Conservation (phyloP, 1,140 invertebrate species). For the Ostrea denselamellosa region DNA sequence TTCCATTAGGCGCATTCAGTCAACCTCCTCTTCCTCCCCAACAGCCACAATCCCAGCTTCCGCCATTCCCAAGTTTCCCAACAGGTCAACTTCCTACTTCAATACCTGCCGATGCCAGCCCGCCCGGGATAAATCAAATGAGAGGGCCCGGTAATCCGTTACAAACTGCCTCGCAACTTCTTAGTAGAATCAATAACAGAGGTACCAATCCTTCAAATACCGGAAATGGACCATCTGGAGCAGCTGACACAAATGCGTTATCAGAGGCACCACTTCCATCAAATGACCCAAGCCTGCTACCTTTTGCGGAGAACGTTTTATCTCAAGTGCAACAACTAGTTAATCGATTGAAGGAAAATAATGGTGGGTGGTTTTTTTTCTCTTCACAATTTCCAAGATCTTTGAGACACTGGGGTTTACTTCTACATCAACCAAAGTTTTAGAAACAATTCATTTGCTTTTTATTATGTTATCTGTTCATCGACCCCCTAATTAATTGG, state of each 20-base stretch:
- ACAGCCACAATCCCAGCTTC: background rate
- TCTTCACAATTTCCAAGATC: background rate
- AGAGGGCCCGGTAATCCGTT: background rate
- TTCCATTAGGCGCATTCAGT: background rate
- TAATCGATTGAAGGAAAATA: background rate
- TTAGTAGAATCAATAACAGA: background rate
- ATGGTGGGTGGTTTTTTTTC: background rate
- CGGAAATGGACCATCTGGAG: background rate
- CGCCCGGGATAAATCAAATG: background rate
- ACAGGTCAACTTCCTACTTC: background rate
- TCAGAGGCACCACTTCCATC: background rate
- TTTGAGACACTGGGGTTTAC: no score
- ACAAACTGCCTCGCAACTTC: background rate
- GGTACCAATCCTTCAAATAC: background rate
- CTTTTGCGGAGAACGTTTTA: conserved; percentile 17
- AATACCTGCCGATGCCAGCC: background rate
- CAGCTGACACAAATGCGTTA: background rate
- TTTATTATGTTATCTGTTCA: no score
- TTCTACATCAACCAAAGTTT: no score
- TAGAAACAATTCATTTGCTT: no score
- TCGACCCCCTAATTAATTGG: no score
- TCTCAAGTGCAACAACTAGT: background rate
- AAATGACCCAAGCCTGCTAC: background rate
- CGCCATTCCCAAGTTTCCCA: background rate
- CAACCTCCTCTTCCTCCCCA: background rate